These are phyloP conservation scores for Elysia crispata DNA, from an alignment of 2,888 invertebrate genomes.

Conservation along the genomic window DNA sequence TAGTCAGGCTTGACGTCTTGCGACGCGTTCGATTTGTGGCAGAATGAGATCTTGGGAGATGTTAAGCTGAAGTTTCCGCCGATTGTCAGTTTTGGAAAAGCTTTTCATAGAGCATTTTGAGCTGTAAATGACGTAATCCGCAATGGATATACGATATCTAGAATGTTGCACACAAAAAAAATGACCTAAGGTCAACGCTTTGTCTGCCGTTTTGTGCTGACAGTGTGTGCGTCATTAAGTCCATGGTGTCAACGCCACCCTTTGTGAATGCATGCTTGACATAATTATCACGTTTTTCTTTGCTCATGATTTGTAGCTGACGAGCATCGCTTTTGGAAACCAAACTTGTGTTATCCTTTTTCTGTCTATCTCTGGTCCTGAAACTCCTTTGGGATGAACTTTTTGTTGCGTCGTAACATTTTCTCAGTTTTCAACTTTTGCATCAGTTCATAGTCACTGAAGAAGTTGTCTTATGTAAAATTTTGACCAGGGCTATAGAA, in stretches of 20 bases:
- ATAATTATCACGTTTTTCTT: constrained; percentile 22
- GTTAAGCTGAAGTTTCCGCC: background rate
- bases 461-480: background rate
- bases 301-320: constrained; percentile 1
- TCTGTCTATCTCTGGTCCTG: background rate
- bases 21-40: too few species aligned
- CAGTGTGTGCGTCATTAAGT: constrained; percentile 48
- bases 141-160: constrained; percentile 57
- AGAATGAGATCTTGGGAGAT: too few species aligned
- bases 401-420: constrained; percentile 9
- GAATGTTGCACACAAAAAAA: constrained; percentile 44
- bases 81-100: background rate
- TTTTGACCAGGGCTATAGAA: background rate
- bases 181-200: constrained; percentile 52
- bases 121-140: constrained; percentile 44
- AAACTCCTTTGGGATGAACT: constrained; percentile 3
- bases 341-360: background rate
- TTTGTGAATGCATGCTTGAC: constrained; percentile 40
- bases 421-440: background rate
- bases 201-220: constrained; percentile 38
- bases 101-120: constrained; percentile 34
- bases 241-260: constrained; percentile 51
- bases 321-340: background rate
- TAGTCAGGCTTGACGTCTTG: too few species aligned
- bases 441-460: background rate